These are phyloP conservation scores for Aphrophora alni DNA, from an alignment of 2,888 invertebrate genomes.

Conservation along the genomic window DNA sequence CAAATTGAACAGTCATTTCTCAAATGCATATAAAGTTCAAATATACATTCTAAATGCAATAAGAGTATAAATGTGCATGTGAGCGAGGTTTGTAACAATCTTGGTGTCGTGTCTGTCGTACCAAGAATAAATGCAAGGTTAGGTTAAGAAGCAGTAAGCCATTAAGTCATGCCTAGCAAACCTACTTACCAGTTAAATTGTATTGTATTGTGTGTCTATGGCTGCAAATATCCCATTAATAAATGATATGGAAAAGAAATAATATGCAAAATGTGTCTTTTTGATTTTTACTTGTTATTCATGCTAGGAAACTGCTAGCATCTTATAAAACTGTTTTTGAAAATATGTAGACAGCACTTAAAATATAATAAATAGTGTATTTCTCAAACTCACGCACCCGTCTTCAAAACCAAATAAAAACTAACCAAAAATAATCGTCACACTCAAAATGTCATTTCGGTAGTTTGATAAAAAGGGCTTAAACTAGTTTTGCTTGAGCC, in stretches of 20 bases:
- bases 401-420: too few species aligned
- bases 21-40: background rate
- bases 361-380: too few species aligned
- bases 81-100: background rate
- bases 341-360: too few species aligned
- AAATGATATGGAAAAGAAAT: background rate
- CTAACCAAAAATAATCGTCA: too few species aligned
- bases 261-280: too few species aligned
- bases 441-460: too few species aligned
- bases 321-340: too few species aligned
- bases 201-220: background rate
- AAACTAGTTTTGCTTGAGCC: too few species aligned
- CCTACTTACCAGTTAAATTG: background rate
- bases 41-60: background rate
- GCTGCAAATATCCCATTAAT: background rate
- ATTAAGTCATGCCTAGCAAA: background rate
- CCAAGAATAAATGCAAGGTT: background rate
- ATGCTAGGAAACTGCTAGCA: too few species aligned
- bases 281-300: too few species aligned
- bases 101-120: background rate
- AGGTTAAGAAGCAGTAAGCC: background rate
- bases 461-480: too few species aligned
- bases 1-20: background rate
- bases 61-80: background rate
- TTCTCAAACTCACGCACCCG: too few species aligned